Evolutionary conservation across 2,888 invertebrate species (phyloP), one percentile per base, ranked within the genome.

Genomic region (Eledone cirrhosa): DNA sequence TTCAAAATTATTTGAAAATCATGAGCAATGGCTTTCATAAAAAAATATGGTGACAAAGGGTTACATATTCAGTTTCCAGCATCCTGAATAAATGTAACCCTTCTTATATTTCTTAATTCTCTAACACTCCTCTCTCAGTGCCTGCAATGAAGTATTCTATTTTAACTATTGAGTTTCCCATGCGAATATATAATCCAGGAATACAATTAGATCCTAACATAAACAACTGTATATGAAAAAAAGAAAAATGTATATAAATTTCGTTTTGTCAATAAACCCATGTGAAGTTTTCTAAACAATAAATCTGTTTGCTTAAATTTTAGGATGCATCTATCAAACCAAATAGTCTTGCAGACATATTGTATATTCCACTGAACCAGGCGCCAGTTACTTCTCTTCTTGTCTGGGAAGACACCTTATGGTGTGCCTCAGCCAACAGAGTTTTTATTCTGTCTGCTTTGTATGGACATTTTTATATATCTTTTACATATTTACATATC

Each of bases 281-380:
- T n/a, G n/a, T n/a, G 41, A 41, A 41, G 41, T 41, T 41, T 41
- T 41, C 41, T 41, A 41, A n/a, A 27, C 22, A 48, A 48, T 76
- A 14, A 22, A n/a, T 14, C n/a, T 13, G 14, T 33, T 11, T 67
- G 19, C 0, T 69, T 33, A 41, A 2, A 19, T 72, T 14, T 3
- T 31, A 72, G 72, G 41, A 41, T 72, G 72, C 41, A 72, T 72
- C 72, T 41, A 41, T n/a, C n/a, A 72, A 31, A 29, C 72, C 22
- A 72, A 72, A 22, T 4, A 72, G 41, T 24, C 82, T 84, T 69
- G 85, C 88, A 22, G 91, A 92, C 80, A 87, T 92, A 48, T 90
- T 91, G 85, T 92, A 92, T 86, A 90, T 92, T 79, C 91, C 91
- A 13, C 87, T 92, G 82, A 91, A 92, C 78, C 91, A 92, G 53